These are phyloP conservation scores for Drosophila glabriapex DNA, from an alignment of 2,888 invertebrate genomes.

Conservation along the genomic window DNA sequence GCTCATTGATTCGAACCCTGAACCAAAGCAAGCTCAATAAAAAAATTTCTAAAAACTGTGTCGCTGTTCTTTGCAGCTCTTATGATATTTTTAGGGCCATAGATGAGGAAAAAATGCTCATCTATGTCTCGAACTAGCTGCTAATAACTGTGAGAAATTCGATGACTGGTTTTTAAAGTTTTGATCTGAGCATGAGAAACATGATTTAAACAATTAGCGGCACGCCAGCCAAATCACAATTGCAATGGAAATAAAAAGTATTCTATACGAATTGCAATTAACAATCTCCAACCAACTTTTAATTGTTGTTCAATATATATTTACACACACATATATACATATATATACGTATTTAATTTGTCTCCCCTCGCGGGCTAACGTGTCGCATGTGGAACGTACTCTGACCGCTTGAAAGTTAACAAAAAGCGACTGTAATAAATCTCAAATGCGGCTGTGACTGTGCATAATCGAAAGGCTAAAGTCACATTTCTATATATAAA, in stretches of 20 bases:
- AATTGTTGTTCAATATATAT: slow-evolving; percentile 56
- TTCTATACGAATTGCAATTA: slow-evolving; percentile 53
- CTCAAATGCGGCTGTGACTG: slow-evolving; percentile 30
- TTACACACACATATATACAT: slow-evolving; percentile 18
- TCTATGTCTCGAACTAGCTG: background rate
- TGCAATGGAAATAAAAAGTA: slow-evolving; percentile 47
- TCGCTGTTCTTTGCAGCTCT: background rate
- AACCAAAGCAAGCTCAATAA: background rate
- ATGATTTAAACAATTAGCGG: slow-evolving; percentile 50
- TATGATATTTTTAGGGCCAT: slow-evolving; percentile 18
- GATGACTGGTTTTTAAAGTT: slow-evolving; percentile 23
- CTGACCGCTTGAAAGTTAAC: slow-evolving; percentile 46
- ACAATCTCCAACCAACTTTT: slow-evolving; percentile 48
- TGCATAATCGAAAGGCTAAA: slow-evolving; percentile 25
- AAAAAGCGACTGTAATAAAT: slow-evolving; percentile 27
- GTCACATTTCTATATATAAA: slow-evolving; percentile 9
- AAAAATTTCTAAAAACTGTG: background rate
- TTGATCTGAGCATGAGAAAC: slow-evolving; percentile 16
- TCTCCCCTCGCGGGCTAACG: slow-evolving; percentile 24
- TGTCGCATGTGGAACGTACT: slow-evolving; percentile 61
- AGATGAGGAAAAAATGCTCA: background rate
- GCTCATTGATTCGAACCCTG: background rate
- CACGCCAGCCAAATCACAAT: slow-evolving; percentile 52
- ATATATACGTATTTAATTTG: slow-evolving; percentile 24
- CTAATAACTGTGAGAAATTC: slow-evolving; percentile 52